Conservation (phyloP, 2,888 invertebrate species). For the Drosophila subsilvestris region DNA sequence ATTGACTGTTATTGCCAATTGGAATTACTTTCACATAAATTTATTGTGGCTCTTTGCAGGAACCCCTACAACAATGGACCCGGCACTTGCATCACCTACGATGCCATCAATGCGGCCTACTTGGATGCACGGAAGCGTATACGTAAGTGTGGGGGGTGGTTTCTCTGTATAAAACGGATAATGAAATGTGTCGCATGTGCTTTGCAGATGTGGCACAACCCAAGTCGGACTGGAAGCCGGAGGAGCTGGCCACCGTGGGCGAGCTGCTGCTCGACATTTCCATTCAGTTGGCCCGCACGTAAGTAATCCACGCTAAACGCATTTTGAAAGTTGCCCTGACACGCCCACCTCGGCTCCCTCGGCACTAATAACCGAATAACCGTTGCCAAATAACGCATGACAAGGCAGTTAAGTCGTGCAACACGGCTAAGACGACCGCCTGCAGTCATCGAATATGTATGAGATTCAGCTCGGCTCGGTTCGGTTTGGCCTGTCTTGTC, state of each 20-base stretch:
- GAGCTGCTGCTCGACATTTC: conserved; percentile 94
- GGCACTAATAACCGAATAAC: conserved; percentile 51
- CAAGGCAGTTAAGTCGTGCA: conserved; percentile 65
- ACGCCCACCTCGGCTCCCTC: conserved; percentile 57
- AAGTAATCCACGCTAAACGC: conserved; percentile 84
- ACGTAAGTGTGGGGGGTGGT: conserved; percentile 89
- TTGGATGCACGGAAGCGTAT: conserved; percentile 94
- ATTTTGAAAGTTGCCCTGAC: conserved; percentile 66
- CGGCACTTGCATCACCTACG: conserved; percentile 93
- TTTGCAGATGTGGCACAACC: conserved; percentile 90
- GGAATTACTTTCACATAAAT: conserved; percentile 41
- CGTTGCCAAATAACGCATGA: conserved; percentile 66
- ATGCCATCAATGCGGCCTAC: conserved; percentile 94
- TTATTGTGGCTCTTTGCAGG: conserved; percentile 66
- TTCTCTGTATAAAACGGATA: not conserved
- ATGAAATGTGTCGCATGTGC: not conserved
- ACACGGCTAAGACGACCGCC: conserved; percentile 51
- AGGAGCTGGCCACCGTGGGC: conserved; percentile 93
- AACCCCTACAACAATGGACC: conserved; percentile 87
- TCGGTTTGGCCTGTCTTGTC: conserved; percentile 16
- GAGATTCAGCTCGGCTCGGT: conserved; percentile 5
- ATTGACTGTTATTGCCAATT: conserved; percentile 58
- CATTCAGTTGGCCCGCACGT: conserved; percentile 92
- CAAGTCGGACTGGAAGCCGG: conserved; percentile 92
- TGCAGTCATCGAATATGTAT: conserved; percentile 63